phyloP scores from a whole-genome alignment of 1,140 invertebrate species.

The Hycleus phaleratus region DNA sequence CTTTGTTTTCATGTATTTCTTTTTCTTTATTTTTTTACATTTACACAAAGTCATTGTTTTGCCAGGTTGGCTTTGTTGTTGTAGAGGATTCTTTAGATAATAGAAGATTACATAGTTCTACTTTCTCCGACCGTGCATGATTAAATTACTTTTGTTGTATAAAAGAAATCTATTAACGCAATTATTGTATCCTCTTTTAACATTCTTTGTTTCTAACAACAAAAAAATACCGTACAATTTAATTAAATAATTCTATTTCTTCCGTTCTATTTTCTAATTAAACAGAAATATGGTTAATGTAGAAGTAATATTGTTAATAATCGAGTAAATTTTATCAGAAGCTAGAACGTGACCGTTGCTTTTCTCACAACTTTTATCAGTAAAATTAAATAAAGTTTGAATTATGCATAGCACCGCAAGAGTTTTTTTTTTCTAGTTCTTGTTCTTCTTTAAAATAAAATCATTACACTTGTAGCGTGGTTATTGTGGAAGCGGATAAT shows the following conservation, averaged over 20 bases:
- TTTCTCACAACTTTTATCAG: slow-evolving; percentile 9
- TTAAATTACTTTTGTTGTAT: slow-evolving; percentile 16
- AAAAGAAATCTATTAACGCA: neutral
- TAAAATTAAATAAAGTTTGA: slow-evolving; percentile 11
- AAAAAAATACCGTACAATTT: too few species aligned
- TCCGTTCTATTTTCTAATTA: too few species aligned
- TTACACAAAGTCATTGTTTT: too few species aligned
- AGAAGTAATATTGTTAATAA: too few species aligned
- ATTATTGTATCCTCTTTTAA: neutral
- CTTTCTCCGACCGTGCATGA: slow-evolving; percentile 9
- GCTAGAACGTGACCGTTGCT: slow-evolving; percentile 3
- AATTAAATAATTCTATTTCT: too few species aligned
- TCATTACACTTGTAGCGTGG: slow-evolving; percentile 10
- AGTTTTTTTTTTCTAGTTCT: too few species aligned
- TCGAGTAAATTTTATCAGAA: neutral
- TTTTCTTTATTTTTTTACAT: neutral
- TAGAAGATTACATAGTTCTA: slow-evolving; percentile 20
- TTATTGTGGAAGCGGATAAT: too few species aligned
- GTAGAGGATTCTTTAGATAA: slow-evolving; percentile 8
- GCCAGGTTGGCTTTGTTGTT: neutral
- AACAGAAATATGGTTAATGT: too few species aligned
- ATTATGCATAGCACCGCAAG: slow-evolving; percentile 8
- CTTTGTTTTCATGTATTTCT: neutral
- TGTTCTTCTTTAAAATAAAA: slow-evolving; percentile 7
- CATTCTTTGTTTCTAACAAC: too few species aligned